Conservation (phyloP, 2,797 vertebrate genomes). For the Antrozous pallidus region DNA sequence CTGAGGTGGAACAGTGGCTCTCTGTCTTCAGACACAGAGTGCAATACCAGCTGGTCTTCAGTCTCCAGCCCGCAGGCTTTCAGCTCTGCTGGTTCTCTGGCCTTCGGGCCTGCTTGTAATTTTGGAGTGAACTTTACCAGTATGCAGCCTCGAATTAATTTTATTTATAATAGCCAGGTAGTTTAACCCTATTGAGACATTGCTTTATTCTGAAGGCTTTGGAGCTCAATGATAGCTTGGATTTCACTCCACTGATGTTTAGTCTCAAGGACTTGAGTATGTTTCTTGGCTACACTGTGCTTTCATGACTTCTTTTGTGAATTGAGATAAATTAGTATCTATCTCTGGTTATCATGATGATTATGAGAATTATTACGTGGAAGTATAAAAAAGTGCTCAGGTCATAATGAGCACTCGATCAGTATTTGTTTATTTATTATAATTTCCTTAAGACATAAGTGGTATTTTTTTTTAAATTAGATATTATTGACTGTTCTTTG, state of each 20-base stretch:
- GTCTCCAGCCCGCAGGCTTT: not conserved
- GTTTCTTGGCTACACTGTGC: not conserved
- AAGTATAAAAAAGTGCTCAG: not conserved
- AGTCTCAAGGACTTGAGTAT: not conserved
- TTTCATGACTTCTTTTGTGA: not conserved
- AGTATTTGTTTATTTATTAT: not conserved
- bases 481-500: not conserved
- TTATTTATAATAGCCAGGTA: not conserved
- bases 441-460: not conserved
- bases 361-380: not conserved
- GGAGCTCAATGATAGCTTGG: not conserved
- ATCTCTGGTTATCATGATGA: not conserved
- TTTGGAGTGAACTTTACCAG: no score
- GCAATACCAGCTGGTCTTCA: not conserved
- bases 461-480: not conserved
- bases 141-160: not conserved
- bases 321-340: not conserved
- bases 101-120: not conserved
- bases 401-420: not conserved
- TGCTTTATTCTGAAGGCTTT: not conserved
- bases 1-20: not conserved
- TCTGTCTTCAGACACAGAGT: not conserved
- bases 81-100: not conserved
- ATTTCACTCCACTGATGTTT: not conserved
- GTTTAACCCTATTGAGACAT: not conserved